Percentiles rank a stretch among this genome's conserved stretches.
These are phyloP conservation scores for Catalaphyllia jardinei DNA, from an alignment of 64 coral and sea anemone species.

Conservation along the genomic window DNA sequence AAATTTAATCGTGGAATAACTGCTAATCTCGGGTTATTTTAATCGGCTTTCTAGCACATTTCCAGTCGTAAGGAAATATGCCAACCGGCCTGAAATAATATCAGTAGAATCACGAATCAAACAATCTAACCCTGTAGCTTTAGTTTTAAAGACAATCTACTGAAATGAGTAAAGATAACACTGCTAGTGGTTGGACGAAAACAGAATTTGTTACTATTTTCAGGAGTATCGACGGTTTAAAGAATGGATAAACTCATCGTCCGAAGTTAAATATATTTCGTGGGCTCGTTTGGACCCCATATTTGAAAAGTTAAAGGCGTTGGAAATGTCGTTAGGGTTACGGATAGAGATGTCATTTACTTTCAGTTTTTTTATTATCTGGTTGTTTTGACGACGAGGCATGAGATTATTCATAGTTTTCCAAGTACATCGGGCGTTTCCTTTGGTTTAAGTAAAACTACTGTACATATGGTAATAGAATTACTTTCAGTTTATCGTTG, in stretches of 20 bases:
- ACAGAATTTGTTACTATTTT: not conserved
- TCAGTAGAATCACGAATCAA: conserved; percentile 28
- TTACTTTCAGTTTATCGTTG: not conserved
- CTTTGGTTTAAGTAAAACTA: conserved; percentile 10
- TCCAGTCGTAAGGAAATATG: no score
- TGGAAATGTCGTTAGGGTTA: not conserved
- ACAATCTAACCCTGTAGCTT: conserved; percentile 16
- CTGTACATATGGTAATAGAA: conserved; percentile 6
- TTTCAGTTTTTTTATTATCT: not conserved
- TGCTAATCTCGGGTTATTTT: no score
- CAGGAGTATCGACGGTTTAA: no score
- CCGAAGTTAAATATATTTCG: conserved; percentile 21
- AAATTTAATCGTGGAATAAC: no score
- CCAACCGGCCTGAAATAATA: conserved; percentile 30
- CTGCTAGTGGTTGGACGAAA: conserved; percentile 15
- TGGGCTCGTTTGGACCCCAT: no score
- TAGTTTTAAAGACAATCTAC: conserved; percentile 16
- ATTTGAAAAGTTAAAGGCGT: conserved; percentile 36
- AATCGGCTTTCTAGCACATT: no score
- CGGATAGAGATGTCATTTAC: conserved; percentile 20
- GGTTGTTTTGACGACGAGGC: not conserved
- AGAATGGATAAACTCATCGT: no score
- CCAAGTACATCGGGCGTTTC: not conserved
- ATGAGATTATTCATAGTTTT: not conserved
- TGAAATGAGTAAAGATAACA: conserved; percentile 1